Base-by-base conservation (phyloP, 2,888 invertebrate genomes). In the Charanyca ferruginea region DNA sequence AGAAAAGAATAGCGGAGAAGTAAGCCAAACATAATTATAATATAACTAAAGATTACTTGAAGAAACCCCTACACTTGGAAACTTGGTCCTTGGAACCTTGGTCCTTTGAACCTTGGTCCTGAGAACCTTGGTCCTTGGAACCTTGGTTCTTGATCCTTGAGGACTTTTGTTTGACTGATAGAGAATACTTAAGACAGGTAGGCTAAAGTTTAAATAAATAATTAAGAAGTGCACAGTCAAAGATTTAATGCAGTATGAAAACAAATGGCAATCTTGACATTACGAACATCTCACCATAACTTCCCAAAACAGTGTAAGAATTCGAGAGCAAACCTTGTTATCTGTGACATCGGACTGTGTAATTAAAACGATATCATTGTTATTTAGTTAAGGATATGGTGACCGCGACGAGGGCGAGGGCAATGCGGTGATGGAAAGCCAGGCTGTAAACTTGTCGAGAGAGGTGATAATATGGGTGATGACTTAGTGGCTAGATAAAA, bases 331-430 rank as follows among this genome's bases (percentile, higher is more conserved):
- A 80, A 73, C 51, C 0, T 3, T 8, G 78, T 81, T 90, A 90
- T 88, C 90, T 69, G 77, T 81, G 67, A 83, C 88, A 88, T 88
- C 88, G 92, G 92, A 91, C 92, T 90, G 76, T 90, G 89, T 90
- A 92, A 90, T 91, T 89, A 91, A 86, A 83, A 78, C 80, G 85
- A 85, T 92, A 91, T 87, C 86, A 87, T 84, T 88, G 84, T 78
- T 94, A 93, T 94, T 94, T 94, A 91, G 82, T 90, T 86, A 90
- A 87, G 89, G 91, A 93, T 93, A 88, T 77, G 90, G 92, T 94
- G 94, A 94, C 94, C 94, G 94, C 91, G 89, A 87, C 79, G 87
- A 73, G 60, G 76, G 80, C 80, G 86, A 90, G 88, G 90, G 83
- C 90, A 85, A 72, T 75, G 82, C 83, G 73, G 84, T 84, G 83